Percentiles rank a stretch among this genome's conserved stretches.
Evolutionary conservation across 2,797 vertebrate genomes (phyloP).

Genomic region (Odontamblyopus rebecca): DNA sequence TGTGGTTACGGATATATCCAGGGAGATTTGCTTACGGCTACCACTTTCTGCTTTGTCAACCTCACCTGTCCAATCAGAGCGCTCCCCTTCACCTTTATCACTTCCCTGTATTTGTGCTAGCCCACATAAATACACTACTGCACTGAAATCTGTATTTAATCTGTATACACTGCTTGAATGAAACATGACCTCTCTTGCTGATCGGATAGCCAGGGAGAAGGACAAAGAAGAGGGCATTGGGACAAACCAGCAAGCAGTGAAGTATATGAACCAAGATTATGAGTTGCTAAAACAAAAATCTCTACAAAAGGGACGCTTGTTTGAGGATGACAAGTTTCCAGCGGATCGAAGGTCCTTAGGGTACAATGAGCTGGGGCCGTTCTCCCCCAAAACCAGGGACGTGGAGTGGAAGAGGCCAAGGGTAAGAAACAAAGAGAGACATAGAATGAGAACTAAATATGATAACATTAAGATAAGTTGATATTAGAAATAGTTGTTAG

Average conservation of each 20-base stretch:
- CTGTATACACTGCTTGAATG: background rate
- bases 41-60: constrained; percentile 28
- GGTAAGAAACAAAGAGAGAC: constrained; percentile 62
- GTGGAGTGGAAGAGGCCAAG: constrained; percentile 85
- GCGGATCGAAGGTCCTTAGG: constrained; percentile 80
- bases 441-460: background rate
- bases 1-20: constrained; percentile 35
- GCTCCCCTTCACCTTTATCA: constrained; percentile 30
- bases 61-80: constrained; percentile 47
- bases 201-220: constrained; percentile 57
- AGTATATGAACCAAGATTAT: constrained; percentile 84
- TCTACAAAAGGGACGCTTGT: constrained; percentile 74
- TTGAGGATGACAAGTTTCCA: constrained; percentile 85
- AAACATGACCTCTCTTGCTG: constrained; percentile 71
- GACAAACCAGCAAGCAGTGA: constrained; percentile 64
- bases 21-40: constrained; percentile 44
- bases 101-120: constrained; percentile 8
- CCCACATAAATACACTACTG: constrained; percentile 32
- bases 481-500: too few relatives aligned
- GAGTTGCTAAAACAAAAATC: constrained; percentile 75
- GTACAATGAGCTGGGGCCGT: constrained; percentile 81
- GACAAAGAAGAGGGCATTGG: constrained; percentile 56
- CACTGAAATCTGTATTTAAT: background rate
- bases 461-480: background rate
- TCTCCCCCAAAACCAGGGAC: constrained; percentile 80